Conservation (phyloP, 2,888 invertebrate species). For the Pemphredon lugubris region DNA sequence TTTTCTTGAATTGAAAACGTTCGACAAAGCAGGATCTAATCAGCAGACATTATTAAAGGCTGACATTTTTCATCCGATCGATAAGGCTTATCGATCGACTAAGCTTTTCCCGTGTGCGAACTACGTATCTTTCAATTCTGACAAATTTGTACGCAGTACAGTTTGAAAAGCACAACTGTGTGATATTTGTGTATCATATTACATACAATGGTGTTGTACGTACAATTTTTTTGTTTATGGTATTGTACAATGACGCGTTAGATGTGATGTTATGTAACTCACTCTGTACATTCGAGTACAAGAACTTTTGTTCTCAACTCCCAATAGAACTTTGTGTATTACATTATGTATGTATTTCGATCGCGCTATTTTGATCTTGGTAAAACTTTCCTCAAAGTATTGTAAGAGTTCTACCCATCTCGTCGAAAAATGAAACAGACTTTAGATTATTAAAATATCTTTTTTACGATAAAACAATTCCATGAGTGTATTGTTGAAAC, state of each 20-base stretch:
- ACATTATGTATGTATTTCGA: no score
- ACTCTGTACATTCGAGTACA: slow-evolving; percentile 11
- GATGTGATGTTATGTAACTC: slow-evolving; percentile 18
- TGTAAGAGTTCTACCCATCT: slow-evolving; percentile 34
- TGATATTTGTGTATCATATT: slow-evolving; percentile 2
- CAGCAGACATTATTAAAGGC: background rate
- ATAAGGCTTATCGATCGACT: background rate
- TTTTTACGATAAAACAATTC: slow-evolving; percentile 44
- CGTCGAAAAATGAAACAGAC: slow-evolving; percentile 29
- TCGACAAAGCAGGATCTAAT: slow-evolving; percentile 16
- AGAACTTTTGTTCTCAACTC: slow-evolving; percentile 14
- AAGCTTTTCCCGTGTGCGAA: slow-evolving; percentile 20
- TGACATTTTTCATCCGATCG: slow-evolving; percentile 15
- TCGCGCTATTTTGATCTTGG: slow-evolving; percentile 16
- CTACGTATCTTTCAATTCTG: slow-evolving; percentile 13
- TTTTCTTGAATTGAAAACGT: slow-evolving; percentile 23
- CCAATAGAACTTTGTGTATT: slow-evolving; percentile 3
- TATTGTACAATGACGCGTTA: background rate
- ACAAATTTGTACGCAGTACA: slow-evolving; percentile 6
- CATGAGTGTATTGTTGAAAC: slow-evolving; percentile 24
- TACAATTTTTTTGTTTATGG: slow-evolving; percentile 17
- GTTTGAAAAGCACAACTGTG: slow-evolving; percentile 4
- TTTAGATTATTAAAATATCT: slow-evolving; percentile 51
- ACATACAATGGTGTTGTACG: slow-evolving; percentile 11
- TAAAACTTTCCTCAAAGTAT: slow-evolving; percentile 21